Percentiles rank a stretch among this genome's conserved stretches.
Evolutionary conservation across 2,113 vertebrate species (phyloP).

Genomic region (Cichladusa arquata): DNA sequence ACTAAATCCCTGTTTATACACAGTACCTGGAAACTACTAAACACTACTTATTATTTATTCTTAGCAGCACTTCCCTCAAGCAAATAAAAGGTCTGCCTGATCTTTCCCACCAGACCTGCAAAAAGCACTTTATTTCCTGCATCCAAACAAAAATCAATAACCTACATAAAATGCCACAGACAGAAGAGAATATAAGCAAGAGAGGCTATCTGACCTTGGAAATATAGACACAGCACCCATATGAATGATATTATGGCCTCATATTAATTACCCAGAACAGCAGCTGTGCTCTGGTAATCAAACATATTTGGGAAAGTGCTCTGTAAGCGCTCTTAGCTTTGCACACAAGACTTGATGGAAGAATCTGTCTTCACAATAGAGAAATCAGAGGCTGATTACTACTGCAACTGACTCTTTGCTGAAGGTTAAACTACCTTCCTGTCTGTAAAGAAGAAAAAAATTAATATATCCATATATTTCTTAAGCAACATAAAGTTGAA

Average conservation of each 20-base stretch:
- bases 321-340: not conserved
- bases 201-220: not conserved
- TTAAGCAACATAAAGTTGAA: not conserved
- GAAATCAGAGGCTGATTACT: not conserved
- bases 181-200: not conserved
- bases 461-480: not conserved
- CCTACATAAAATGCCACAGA: not conserved
- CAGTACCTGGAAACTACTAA: not conserved
- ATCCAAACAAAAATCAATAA: conserved; percentile 5
- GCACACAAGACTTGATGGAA: not conserved
- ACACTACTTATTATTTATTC: not conserved
- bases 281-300: conserved; percentile 33
- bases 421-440: not conserved
- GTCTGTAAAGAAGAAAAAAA: not conserved
- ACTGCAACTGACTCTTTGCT: not conserved
- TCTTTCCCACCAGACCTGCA: not conserved
- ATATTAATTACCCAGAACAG: conserved; percentile 29
- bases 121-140: not conserved
- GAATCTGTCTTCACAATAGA: not conserved
- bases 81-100: not conserved
- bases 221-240: not conserved
- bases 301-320: not conserved
- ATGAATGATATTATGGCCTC: not conserved
- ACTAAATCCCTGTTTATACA: not conserved
- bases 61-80: not conserved